These are phyloP conservation scores for Anoncus sp. DNA, from an alignment of 2,888 invertebrate species.

Conservation along the genomic window DNA sequence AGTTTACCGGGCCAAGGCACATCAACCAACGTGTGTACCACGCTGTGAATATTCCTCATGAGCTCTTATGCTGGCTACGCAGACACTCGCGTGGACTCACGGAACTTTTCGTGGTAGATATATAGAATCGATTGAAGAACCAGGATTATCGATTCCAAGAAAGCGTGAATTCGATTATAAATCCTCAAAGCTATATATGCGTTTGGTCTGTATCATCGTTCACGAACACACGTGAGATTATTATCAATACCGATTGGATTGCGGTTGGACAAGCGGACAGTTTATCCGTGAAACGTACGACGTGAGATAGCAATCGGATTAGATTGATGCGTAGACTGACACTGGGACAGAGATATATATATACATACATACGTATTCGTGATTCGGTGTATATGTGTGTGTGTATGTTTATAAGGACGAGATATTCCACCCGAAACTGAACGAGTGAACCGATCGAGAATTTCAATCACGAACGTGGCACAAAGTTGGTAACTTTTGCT, in stretches of 20 bases:
- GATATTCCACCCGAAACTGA: constrained; percentile 1
- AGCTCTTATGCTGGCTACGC: constrained; percentile 22
- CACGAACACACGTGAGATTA: constrained; percentile 49
- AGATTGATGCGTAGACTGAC: constrained; percentile 59
- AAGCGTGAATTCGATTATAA: constrained; percentile 44
- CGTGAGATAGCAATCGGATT: constrained; percentile 55
- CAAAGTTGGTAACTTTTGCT: constrained; percentile 41
- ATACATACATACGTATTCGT: not conserved
- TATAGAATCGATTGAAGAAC: constrained; percentile 19
- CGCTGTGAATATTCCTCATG: constrained; percentile 11
- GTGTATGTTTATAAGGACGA: not conserved
- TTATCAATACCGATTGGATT: constrained; percentile 52
- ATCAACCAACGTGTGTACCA: not conserved
- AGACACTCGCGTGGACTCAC: not conserved
- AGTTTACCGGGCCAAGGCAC: not conserved
- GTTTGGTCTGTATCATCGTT: constrained; percentile 35
- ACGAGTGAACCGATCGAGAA: constrained; percentile 64
- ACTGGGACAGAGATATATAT: constrained; percentile 50
- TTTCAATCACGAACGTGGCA: constrained; percentile 71
- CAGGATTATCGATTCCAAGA: constrained; percentile 34
- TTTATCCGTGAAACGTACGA: constrained; percentile 53
- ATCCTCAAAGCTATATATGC: constrained; percentile 21
- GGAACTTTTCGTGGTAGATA: constrained; percentile 1
- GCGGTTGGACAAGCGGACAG: constrained; percentile 22
- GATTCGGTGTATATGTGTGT: not conserved